Evolutionary conservation across 2,113 vertebrate species (phyloP), one percentile per base, ranked within the genome.

Genomic region (Macaca mulatta): DNA sequence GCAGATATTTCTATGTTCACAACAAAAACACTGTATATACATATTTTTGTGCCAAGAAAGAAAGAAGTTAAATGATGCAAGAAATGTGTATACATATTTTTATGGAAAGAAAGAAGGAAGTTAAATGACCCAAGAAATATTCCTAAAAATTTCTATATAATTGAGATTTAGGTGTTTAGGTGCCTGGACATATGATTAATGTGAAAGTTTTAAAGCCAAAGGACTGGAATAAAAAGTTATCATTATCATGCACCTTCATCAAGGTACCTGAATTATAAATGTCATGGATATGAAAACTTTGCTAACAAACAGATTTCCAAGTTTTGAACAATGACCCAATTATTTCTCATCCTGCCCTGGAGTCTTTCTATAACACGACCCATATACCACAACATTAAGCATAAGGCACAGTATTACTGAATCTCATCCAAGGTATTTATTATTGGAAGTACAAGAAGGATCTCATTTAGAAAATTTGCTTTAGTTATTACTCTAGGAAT

Each of bases 401-500:
- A 55, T 27, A 27, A 97, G 6, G 1, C 22, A 50, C 5, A 40
- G 14, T 9, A 40, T 43, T 85, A 75, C 6, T 77, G n/a, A 22
- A 75, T 85, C 69, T 59, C 1, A 86, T 14, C 43, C 38, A 79
- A 25, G 8, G 23, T 85, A 22, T 40, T 94, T 59, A 80, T 86
- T 92, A 86, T 40, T 52, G 45, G n/a, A 89, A 77, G 30, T 61
- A 88, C 38, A 84, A 93, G 72, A 91, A 90, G n/a, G 13, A 86
- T 35, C 22, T 89, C n/a, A 64, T 67, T 95, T 86, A 86, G 23
- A 14, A 88, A 74, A 94, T 75, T 77, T 35, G 74, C 27, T 64
- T 61, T 72, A 61, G 30, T 4, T 45, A 77, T 48, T 82, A 82
- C 40, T 86, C 48, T 59, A 80, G 30, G 43, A 81, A 93, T 67